A percentile compares a stretch with the other conserved stretches of the same genome.
Evolutionary conservation across 2,113 vertebrate genomes (phyloP).

Genomic region (Spea bombifrons): DNA sequence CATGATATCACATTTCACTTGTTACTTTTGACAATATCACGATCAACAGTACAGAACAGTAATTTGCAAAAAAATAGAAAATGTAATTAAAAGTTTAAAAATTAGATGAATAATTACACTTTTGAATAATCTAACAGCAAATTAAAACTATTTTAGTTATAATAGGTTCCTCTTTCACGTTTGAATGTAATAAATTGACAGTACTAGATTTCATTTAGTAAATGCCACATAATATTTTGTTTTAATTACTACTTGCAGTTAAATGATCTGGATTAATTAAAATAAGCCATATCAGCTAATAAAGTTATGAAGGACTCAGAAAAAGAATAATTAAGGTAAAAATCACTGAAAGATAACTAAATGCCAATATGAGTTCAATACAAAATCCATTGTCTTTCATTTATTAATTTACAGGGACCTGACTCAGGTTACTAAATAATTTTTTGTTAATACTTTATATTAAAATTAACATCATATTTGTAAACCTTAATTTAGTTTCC

Average conservation of each 20-base stretch:
- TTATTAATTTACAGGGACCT: too few species aligned
- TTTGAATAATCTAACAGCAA: conserved; percentile 29
- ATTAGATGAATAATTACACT: conserved; percentile 26
- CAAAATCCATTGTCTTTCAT: too few species aligned
- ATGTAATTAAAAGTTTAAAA: conserved; percentile 8
- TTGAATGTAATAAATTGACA: conserved; percentile 27
- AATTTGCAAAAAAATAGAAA: conserved; percentile 15
- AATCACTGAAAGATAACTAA: conserved; percentile 3
- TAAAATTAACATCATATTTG: too few species aligned
- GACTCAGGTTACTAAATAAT: too few species aligned
- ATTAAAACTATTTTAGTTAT: conserved; percentile 41
- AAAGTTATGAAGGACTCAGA: conserved; percentile 12
- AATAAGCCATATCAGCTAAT: conserved; percentile 19
- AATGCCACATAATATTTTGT: conserved; percentile 38
- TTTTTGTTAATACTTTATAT: too few species aligned
- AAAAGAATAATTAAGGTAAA: conserved; percentile 28
- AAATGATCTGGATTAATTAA: conserved; percentile 45
- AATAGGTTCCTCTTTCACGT: conserved; percentile 24
- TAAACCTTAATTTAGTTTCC: too few species aligned
- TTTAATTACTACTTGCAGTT: conserved; percentile 43
- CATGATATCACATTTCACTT: too few species aligned
- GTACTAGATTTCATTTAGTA: conserved; percentile 30
- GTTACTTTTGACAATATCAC: too few species aligned
- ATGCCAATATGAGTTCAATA: not conserved
- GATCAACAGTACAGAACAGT: not conserved